Evolutionary conservation across 2,797 vertebrate genomes (phyloP).

Genomic region (Chelon labrosus): DNA sequence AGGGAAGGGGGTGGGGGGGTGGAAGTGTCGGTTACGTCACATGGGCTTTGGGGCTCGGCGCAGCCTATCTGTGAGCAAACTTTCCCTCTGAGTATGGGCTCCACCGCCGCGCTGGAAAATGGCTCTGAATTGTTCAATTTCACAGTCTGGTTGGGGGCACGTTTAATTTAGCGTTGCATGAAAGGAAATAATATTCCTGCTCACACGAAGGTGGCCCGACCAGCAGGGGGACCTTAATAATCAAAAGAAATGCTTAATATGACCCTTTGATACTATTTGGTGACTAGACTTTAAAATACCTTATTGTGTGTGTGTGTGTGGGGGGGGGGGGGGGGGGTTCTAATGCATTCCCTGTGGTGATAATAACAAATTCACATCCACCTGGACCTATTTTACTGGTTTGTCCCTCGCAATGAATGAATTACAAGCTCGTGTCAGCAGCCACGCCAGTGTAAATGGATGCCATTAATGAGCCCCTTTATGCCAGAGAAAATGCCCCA

Average conservation of each 20-base stretch:
- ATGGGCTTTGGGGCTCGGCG: conserved; percentile 20
- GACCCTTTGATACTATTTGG: conserved; percentile 30
- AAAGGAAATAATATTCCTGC: conserved; percentile 35
- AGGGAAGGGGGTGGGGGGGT: not conserved
- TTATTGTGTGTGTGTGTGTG: too few relatives aligned
- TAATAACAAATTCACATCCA: not conserved
- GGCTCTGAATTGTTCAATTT: conserved; percentile 60
- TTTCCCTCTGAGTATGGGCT: conserved; percentile 43
- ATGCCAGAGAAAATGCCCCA: conserved; percentile 35
- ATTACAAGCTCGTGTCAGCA: conserved; percentile 1
- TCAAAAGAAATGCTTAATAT: conserved; percentile 30
- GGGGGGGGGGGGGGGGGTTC: not conserved
- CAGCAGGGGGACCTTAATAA: conserved; percentile 69
- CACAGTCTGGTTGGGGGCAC: conserved; percentile 52
- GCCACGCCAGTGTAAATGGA: conserved; percentile 15
- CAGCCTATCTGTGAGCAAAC: conserved; percentile 47
- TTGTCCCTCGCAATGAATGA: not conserved
- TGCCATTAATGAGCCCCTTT: conserved; percentile 11
- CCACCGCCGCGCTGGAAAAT: conserved; percentile 38
- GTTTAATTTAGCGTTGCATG: conserved; percentile 61
- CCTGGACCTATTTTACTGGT: not conserved
- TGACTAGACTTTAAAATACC: conserved; percentile 1
- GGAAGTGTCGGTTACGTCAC: conserved; percentile 46
- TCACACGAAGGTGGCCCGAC: conserved; percentile 30
- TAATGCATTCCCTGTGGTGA: not conserved